Percentiles rank a stretch among this genome's conserved stretches.
Evolutionary conservation across 2,888 invertebrate genomes (phyloP).

Genomic region (Hymenopus coronatus): DNA sequence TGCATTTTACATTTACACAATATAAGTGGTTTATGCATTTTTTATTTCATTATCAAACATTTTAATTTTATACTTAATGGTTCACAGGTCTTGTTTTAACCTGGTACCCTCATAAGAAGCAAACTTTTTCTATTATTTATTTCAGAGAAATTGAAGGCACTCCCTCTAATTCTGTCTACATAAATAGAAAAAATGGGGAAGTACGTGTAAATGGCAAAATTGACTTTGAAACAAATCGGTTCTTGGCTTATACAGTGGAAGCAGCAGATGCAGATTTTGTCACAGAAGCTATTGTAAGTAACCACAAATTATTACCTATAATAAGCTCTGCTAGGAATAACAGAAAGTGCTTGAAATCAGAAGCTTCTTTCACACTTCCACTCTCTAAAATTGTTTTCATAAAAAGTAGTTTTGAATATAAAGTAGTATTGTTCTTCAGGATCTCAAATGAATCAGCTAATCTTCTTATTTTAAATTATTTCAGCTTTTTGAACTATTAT

Average conservation of each 20-base stretch:
- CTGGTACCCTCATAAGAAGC: no score
- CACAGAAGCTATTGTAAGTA: neutral
- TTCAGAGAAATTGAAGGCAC: neutral
- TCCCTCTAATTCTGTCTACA: neutral
- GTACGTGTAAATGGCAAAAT: neutral
- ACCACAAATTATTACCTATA: neutral
- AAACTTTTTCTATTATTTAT: neutral
- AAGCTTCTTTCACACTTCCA: neutral
- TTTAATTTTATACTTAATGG: no score
- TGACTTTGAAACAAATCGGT: neutral
- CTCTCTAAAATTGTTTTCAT: no score
- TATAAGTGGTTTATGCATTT: no score
- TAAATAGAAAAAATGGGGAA: neutral
- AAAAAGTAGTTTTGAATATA: no score
- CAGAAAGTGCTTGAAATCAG: neutral
- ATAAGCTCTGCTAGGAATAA: neutral
- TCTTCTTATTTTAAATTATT: no score
- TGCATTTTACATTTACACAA: no score
- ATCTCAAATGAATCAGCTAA: no score
- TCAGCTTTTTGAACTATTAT: no score
- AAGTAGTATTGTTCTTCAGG: no score
- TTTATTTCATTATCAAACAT: no score
- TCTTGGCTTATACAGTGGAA: slow-evolving; percentile 54
- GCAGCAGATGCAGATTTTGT: slow-evolving; percentile 53
- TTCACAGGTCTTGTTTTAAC: no score